Evolutionary conservation across 2,113 vertebrate species (phyloP).

Genomic region (Cinclus cinclus): DNA sequence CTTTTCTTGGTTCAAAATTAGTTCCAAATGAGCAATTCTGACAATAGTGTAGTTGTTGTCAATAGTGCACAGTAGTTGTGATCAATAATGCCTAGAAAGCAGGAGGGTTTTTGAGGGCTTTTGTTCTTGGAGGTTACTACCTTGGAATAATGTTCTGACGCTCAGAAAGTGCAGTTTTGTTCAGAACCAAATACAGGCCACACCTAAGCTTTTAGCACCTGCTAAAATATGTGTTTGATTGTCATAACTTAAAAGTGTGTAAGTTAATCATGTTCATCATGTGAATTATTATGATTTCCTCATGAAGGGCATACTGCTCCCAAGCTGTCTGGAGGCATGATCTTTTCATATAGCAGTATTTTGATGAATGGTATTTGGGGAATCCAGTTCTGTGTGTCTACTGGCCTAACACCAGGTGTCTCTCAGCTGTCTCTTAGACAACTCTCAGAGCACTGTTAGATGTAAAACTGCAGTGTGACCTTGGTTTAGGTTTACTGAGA

Average conservation of each 20-base stretch:
- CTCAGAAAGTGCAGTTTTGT: not conserved
- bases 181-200: not conserved
- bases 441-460: not conserved
- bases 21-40: not conserved
- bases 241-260: not conserved
- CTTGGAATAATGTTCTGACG: not conserved
- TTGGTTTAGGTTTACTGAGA: not conserved
- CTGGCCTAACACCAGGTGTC: not conserved
- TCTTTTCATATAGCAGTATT: not conserved
- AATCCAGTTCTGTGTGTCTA: not conserved
- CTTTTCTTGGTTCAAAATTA: not conserved
- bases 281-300: not conserved
- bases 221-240: not conserved
- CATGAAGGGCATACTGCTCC: not conserved
- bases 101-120: accelerated
- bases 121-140: not conserved
- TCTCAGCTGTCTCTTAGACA: not conserved
- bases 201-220: not conserved
- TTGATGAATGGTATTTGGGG: not conserved
- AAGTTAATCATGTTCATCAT: not conserved
- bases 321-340: not conserved
- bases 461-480: not conserved
- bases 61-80: not conserved
- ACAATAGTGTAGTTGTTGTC: not conserved
- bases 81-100: not conserved